These are phyloP conservation scores for Platorchestia sp. DNA, from an alignment of 1,140 invertebrate species.

Conservation along the genomic window DNA sequence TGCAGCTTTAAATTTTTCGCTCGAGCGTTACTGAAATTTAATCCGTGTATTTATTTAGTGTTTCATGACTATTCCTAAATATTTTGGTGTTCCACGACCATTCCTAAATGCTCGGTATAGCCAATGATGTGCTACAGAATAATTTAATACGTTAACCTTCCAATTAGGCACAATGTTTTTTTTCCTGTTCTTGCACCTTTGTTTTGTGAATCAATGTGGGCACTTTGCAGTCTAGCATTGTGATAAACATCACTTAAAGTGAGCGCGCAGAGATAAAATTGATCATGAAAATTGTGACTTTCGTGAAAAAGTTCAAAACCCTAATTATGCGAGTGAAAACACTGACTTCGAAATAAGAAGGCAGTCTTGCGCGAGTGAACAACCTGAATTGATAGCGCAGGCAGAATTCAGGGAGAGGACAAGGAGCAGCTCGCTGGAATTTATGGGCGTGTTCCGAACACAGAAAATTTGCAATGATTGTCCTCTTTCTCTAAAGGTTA, in stretches of 20 bases:
- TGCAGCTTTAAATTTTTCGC: neutral
- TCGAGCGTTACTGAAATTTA: neutral
- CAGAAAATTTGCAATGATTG: slow-evolving; percentile 16
- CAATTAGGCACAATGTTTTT: neutral
- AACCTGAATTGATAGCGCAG: neutral
- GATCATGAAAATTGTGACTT: no score
- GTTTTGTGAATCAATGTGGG: neutral
- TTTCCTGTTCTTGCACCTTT: neutral
- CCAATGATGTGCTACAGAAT: neutral
- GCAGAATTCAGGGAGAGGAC: neutral
- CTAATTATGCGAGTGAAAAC: neutral
- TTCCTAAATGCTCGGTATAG: neutral
- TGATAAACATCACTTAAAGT: no score
- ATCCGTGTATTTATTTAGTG: no score
- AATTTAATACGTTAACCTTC: neutral
- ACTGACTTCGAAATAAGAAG: neutral
- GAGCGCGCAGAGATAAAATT: no score
- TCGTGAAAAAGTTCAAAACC: no score
- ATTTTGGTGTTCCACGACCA: neutral
- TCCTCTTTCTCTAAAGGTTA: slow-evolving; percentile 35
- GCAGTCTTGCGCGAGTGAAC: neutral
- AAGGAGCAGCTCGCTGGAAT: neutral
- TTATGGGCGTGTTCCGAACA: neutral
- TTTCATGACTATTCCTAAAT: no score
- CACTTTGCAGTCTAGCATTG: no score